phyloP scores from a whole-genome alignment of 2,888 invertebrate genomes.

The Arrhopalites spinosus region DNA sequence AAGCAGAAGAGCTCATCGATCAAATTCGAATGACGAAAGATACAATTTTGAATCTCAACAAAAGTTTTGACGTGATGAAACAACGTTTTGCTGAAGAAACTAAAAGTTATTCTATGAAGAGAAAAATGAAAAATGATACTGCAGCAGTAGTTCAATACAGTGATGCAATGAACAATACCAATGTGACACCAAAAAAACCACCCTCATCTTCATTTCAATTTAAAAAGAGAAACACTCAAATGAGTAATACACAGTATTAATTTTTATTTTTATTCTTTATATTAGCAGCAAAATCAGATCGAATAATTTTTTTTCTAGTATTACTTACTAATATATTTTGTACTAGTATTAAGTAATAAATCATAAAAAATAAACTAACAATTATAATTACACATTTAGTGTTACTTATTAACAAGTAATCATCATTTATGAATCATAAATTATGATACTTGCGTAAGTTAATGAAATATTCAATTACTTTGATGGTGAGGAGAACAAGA shows the following conservation, averaged over 20 bases:
- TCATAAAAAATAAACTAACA: too few relatives aligned
- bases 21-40: conserved; percentile 1
- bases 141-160: not conserved
- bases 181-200: not conserved
- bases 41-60: not conserved
- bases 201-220: not conserved
- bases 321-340: too few relatives aligned
- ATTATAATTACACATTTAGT: too few relatives aligned
- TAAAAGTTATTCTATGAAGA: not conserved
- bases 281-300: not conserved
- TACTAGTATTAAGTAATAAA: too few relatives aligned
- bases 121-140: not conserved
- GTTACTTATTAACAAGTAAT: not conserved
- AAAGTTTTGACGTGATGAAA: not conserved
- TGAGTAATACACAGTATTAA: not conserved
- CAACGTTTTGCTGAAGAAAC: not conserved
- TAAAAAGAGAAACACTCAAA: not conserved
- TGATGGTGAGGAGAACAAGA: conserved; percentile 27
- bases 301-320: too few relatives aligned
- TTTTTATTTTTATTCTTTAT: not conserved
- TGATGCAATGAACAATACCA: not conserved
- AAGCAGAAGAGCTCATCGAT: not conserved
- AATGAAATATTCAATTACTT: conserved; percentile 13
- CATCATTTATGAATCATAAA: not conserved
- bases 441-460: not conserved